Evolutionary conservation across 2,888 invertebrate species (phyloP).

Genomic region (Synergus umbraculus): DNA sequence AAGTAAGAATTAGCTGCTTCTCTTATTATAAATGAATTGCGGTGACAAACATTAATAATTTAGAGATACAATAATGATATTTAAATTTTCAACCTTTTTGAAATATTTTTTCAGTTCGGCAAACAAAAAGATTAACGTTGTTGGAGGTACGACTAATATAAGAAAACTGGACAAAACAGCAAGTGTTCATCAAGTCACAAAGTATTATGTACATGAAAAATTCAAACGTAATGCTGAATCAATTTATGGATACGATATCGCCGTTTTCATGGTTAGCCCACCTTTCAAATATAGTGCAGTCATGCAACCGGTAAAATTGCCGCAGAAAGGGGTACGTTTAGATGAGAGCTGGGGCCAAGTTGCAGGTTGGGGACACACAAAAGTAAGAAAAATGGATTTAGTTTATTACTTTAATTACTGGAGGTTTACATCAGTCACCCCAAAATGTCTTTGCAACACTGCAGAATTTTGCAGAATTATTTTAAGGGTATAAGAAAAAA

Average conservation of each 20-base stretch:
- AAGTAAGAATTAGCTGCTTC: slow-evolving; percentile 67
- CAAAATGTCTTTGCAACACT: no score
- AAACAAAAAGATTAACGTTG: slow-evolving; percentile 48
- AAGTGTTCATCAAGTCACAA: slow-evolving; percentile 77
- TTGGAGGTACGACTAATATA: slow-evolving; percentile 80
- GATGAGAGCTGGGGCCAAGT: slow-evolving; percentile 5
- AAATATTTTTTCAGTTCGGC: neutral
- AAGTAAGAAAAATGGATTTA: neutral
- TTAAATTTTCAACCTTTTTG: neutral
- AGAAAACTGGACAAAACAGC: slow-evolving; percentile 76
- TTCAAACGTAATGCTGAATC: slow-evolving; percentile 71
- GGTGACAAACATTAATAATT: no score
- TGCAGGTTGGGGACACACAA: slow-evolving; percentile 44
- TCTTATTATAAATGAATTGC: neutral
- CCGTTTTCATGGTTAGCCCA: slow-evolving; percentile 10
- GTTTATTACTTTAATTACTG: neutral
- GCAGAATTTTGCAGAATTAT: no score
- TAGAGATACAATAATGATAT: neutral
- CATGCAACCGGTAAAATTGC: neutral
- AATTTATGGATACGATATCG: slow-evolving; percentile 36
- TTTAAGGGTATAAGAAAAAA: no score
- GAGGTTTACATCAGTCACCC: neutral
- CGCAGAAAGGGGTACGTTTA: neutral
- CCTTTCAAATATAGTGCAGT: neutral
- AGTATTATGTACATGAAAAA: slow-evolving; percentile 78